Evolutionary conservation across 2,888 invertebrate species (phyloP).

Genomic region (Podotricha telesiphe): DNA sequence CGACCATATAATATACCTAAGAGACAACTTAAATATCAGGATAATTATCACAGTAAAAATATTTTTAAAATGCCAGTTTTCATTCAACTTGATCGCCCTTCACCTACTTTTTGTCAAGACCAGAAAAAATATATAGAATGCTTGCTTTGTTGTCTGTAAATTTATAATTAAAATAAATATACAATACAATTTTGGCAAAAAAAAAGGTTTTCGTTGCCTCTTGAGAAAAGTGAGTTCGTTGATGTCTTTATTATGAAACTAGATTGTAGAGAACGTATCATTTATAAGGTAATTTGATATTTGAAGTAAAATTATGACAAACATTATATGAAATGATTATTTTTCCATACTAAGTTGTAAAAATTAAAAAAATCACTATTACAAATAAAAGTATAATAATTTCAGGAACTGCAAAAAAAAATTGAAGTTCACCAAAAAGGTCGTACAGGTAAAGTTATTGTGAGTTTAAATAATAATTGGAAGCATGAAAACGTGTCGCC

Average conservation of each 20-base stretch:
- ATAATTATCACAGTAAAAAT: conserved; percentile 32
- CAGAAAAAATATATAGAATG: conserved; percentile 1
- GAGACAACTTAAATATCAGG: conserved; percentile 47
- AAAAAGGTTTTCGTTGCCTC: background rate
- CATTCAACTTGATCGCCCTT: conserved; percentile 33
- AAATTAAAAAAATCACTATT: too few relatives aligned
- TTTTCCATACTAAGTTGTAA: background rate
- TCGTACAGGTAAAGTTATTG: conserved; percentile 38
- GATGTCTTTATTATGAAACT: conserved; percentile 49
- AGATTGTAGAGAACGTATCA: background rate
- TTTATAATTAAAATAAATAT: background rate
- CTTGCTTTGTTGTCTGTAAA: conserved; percentile 8
- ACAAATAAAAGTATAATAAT: background rate
- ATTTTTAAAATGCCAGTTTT: conserved; percentile 31
- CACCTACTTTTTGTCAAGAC: conserved; percentile 32
- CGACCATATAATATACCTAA: conserved; percentile 57
- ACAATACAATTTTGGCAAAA: background rate
- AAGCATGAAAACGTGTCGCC: conserved; percentile 47
- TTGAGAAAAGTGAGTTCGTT: conserved; percentile 30
- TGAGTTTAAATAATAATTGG: conserved; percentile 50
- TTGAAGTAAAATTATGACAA: background rate
- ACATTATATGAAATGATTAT: background rate
- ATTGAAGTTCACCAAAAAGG: background rate
- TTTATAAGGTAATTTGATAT: background rate
- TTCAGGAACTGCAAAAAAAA: conserved; percentile 2